Percentiles rank a stretch among this genome's conserved stretches.
These are phyloP conservation scores for Piscicola geometra DNA, from an alignment of 2,888 invertebrate genomes.

Conservation along the genomic window DNA sequence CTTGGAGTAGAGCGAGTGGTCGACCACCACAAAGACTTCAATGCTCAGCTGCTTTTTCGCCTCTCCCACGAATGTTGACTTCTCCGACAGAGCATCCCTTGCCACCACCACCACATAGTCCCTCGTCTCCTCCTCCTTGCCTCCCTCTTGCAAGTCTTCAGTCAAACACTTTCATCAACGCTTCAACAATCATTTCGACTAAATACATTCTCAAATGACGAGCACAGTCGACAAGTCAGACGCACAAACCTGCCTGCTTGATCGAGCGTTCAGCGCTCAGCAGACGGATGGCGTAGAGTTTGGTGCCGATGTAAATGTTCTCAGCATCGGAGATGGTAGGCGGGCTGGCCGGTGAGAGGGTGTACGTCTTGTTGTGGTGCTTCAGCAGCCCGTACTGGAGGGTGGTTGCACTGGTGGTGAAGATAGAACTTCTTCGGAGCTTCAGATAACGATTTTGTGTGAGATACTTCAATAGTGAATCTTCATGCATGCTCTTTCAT, in stretches of 20 bases:
- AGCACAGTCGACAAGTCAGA: neutral
- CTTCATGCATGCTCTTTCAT: no score
- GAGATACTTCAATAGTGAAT: no score
- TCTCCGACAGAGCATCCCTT: neutral
- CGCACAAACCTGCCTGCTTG: neutral
- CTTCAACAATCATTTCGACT: no score
- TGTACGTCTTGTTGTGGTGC: neutral
- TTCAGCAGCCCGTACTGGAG: neutral
- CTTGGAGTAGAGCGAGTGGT: neutral
- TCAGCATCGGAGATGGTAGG: neutral
- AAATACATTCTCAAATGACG: neutral
- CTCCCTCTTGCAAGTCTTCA: no score
- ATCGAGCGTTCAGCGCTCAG: no score
- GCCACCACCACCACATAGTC: conserved; percentile 13
- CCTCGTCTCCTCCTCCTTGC: no score
- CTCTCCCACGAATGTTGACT: neutral
- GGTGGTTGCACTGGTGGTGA: neutral
- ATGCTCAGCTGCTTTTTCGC: neutral
- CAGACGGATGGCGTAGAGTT: neutral
- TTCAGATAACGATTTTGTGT: no score
- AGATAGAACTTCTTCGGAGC: no score
- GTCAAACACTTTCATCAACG: no score
- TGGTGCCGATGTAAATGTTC: neutral
- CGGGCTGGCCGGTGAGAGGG: neutral
- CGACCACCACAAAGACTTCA: neutral